Evolutionary conservation across 1,140 invertebrate genomes (phyloP), one percentile per base, ranked within the genome.

Genomic region (Alviniconcha marisindica): DNA sequence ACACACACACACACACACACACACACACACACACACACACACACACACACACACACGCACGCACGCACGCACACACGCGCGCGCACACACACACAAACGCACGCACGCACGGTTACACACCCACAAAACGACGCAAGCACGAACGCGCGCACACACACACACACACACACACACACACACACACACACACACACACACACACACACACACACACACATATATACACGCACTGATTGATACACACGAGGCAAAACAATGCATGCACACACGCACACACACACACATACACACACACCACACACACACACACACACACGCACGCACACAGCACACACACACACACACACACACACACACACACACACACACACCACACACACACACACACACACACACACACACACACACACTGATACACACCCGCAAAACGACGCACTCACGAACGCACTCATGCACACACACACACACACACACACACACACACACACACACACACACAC

Each of bases 71-170:
- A 66, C 71, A 74, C 71, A 33, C 71, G 15, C 38, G 36, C 71
- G 36, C 71, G 36, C 71, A 74, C 60, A 31, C 71, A 74, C 71
- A 33, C 71, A 38, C 38, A 33, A 15, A 74, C 71, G 36, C 71
- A 74, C 71, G 36, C 71, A 74, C 71, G 36, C 71, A 74, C 71
- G n/a, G 18, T 33, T 33, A 42, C 71, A 74, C 71, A 42, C 60
- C 5, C 71, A 74, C 71, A 33, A 15, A 38, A 10, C 10, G 18
- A 74, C 71, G 36, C 71, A 74, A 15, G 36, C 71, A 74, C 71
- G 36, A 15, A 74, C 71, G n/a, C 71, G 36, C 71, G n/a, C 71
- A 74, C 71, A 42, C 71, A 74, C 71, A 42, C 71, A 74, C 71
- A 42, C 71, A 74, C 71, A 74, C 31, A 74, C 71, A 42, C 71